Evolutionary conservation across 64 coral and sea anemone genomes (phyloP), one percentile per base, ranked within the genome.

Genomic region (Stylophora pistillata): DNA sequence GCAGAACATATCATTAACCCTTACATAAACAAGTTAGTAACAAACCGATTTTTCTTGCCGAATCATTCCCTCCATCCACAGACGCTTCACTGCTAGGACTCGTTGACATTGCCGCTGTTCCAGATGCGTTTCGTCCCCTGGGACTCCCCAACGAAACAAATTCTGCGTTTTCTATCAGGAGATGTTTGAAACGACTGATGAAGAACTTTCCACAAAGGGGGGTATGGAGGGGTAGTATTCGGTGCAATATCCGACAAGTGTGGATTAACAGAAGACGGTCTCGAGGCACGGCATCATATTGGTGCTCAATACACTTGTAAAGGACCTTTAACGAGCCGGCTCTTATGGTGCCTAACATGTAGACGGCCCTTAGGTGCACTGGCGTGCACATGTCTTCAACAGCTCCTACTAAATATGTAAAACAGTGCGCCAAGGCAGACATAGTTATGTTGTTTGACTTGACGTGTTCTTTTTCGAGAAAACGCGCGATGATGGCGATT

Each of bases 171-270:
- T 99, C 97, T 71, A 99, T 95, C 41, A 99, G 84, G 52, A 99
- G 76, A 76, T 99, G 97, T 57, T 95, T 99, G 53, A 99, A 99
- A 14, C 97, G 86, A 61, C 93, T 76, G 56, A 99, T 92, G 28
- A 99, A 99, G 82, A 99, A 99, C 72, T 95, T 87, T 9, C 97
- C 97, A 89, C 93, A 95, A 11, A 99, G 90, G 41, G 97, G 97
- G 7, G 93, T 99, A 63, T 95, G 88, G 87, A 90, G 94, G 20
- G 97, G 97, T 21, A 99, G 73, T 30, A 88, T 87, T 58, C 94
- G 79, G 73, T 99, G 97, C 13, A 99, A 85, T 56, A 99, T 86
- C 41, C 97, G 81, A 37, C 94, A 95, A 1, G 97, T 99, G 78
- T 99, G 97, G 30, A 99, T 99, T 60, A 99, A 81, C 5, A 99